Evolutionary conservation across 2,797 vertebrate genomes (phyloP), one percentile per base, ranked within the genome.

Genomic region (Pseudochirops corinnae): DNA sequence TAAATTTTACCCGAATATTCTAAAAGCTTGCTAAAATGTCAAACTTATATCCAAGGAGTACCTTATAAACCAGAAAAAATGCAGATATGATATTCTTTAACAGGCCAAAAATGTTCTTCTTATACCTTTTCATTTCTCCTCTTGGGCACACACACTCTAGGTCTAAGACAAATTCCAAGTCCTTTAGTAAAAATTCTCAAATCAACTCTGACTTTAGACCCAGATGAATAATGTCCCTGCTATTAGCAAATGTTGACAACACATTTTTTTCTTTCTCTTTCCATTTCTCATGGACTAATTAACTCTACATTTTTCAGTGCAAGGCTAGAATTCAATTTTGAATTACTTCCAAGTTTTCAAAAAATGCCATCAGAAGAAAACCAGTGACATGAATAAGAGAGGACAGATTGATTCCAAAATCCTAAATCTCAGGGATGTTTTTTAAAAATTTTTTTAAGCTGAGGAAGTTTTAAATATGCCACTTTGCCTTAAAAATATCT

Each of bases 321-420:
- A 1, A 28, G 12, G 0, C 24, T 5, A 74, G 1, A 16, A 53
- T 67, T 93, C 62, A 24, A 91, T 93, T 93, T 91, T 60, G 7
- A 82, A 82, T 93, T 7, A 93, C 53, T 92, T 87, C 58, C 56
- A 92, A 0, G 5, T 26, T 0, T 11, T 28, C 13, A 11, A 26
- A 94, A 94, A 93, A 91, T 90, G 4, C 3, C n/a, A 58, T 6
- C 56, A 57, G 92, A 94, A 92, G 2, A 87, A 92, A 94, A 93
- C 26, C n/a, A 5, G 3, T 91, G 33, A 90, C 5, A 93, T 94
- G 1, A 74, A 74, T 92, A 92, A 92, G 53, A 53, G 93, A 90
- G 58, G 18, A 50, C 12, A 3, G 39, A 87, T 87, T 46, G 39
- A 87, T 87, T 87, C 39, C 39, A 50, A 87, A 0, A 9, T 87